A percentile compares a stretch with the other conserved stretches of the same genome.
phyloP scores from a whole-genome alignment of 1,140 invertebrate genomes.

The Cyphomyrmex costatus region DNA sequence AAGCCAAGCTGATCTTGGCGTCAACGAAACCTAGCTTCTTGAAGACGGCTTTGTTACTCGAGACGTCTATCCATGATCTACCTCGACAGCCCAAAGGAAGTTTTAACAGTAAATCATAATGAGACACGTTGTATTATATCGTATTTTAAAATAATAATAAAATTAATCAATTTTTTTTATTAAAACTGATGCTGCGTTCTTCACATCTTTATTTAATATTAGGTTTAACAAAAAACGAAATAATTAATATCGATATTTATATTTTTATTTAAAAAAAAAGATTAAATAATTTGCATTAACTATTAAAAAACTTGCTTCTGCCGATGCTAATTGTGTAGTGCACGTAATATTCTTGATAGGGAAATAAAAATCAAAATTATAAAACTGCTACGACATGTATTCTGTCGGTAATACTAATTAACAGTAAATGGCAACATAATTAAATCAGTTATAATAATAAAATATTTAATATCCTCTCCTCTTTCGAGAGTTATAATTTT shows the following conservation, averaged over 20 bases:
- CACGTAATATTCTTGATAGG: background rate
- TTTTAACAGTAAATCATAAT: slow-evolving; percentile 7
- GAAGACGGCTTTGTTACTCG: slow-evolving; percentile 50
- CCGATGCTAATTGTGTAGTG: background rate
- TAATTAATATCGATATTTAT: slow-evolving; percentile 11
- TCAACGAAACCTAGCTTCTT: slow-evolving; percentile 16
- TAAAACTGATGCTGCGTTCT: background rate
- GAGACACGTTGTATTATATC: background rate
- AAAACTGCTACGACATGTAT: background rate
- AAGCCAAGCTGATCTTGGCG: slow-evolving; percentile 12
- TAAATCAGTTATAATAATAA: background rate
- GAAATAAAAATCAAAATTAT: background rate
- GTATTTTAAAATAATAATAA: slow-evolving; percentile 17
- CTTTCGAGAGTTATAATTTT: background rate
- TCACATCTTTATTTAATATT: background rate
- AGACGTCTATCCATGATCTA: slow-evolving; percentile 20
- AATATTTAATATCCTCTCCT: slow-evolving; percentile 2
- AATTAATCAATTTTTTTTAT: background rate
- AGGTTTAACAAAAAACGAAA: background rate
- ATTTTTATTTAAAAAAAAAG: slow-evolving; percentile 1
- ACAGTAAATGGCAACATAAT: background rate
- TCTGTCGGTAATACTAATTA: background rate
- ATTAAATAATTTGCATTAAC: background rate
- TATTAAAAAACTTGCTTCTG: background rate
- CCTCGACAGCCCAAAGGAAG: slow-evolving; percentile 12